A percentile compares a stretch with the other conserved stretches of the same genome.
phyloP scores from a whole-genome alignment of 1,140 invertebrate genomes.

The Aphelenchoides avenae region DNA sequence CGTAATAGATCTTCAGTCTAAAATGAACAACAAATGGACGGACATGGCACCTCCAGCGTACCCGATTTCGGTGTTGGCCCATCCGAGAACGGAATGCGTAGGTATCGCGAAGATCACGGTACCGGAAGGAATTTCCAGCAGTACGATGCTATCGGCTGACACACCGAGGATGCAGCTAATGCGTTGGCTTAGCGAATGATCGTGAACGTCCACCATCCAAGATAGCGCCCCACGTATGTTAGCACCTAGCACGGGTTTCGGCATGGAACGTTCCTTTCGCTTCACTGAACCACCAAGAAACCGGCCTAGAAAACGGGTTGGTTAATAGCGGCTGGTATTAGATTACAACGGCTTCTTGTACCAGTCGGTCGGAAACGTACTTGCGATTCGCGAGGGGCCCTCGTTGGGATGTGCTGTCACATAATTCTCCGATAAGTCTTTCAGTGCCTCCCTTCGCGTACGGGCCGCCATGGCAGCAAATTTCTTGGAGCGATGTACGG shows the following conservation, averaged over 20 bases:
- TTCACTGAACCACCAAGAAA: conserved; percentile 60
- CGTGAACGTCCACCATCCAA: conserved; percentile 68
- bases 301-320: conserved; percentile 39
- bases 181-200: conserved; percentile 67
- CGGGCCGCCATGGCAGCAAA: conserved; percentile 93
- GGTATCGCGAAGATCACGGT: conserved; percentile 82
- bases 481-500: conserved; percentile 85
- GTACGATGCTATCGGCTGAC: conserved; percentile 77
- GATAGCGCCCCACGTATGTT: conserved; percentile 70
- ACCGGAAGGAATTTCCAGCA: conserved; percentile 75
- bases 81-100: conserved; percentile 76
- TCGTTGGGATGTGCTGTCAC: conserved; percentile 56
- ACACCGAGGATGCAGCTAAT: conserved; percentile 80
- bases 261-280: conserved; percentile 70
- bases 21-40: conserved; percentile 1
- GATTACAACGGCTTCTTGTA: conserved; percentile 13
- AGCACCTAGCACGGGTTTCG: conserved; percentile 69
- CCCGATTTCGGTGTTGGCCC: conserved; percentile 64
- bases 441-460: conserved; percentile 89
- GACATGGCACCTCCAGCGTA: conserved; percentile 5
- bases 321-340: no score
- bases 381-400: conserved; percentile 55
- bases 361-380: conserved; percentile 25
- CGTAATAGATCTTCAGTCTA: conserved; percentile 56
- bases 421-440: conserved; percentile 79